phyloP scores from a whole-genome alignment of 1,140 invertebrate genomes.

The Hydropsyche tenuis region DNA sequence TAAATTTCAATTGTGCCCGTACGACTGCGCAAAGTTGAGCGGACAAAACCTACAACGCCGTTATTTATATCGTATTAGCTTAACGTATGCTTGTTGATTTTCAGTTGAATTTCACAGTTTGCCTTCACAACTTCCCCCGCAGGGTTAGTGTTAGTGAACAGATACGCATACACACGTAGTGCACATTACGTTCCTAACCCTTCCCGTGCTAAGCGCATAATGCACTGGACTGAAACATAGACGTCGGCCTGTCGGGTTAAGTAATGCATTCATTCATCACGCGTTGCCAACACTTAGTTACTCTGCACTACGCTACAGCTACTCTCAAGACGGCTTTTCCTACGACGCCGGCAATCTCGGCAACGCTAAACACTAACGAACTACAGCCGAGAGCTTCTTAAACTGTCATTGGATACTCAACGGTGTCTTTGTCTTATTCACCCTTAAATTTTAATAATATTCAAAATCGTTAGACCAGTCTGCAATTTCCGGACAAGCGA shows the following conservation, averaged over 20 bases:
- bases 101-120: constrained; percentile 8
- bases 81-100: neutral
- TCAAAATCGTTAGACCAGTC: no score
- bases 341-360: constrained; percentile 10
- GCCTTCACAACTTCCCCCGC: no score
- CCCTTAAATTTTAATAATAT: no score
- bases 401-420: neutral
- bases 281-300: constrained; percentile 39
- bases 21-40: neutral
- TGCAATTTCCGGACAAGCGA: no score
- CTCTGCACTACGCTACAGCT: neutral
- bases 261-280: constrained; percentile 40
- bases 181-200: neutral
- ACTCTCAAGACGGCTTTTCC: constrained; percentile 31
- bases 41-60: neutral
- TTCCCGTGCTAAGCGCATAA: constrained; percentile 4
- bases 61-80: neutral
- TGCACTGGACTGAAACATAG: constrained; percentile 30
- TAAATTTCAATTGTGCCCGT: neutral
- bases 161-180: neutral
- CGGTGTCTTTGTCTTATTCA: no score
- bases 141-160: neutral
- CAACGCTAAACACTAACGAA: constrained; percentile 5
- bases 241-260: constrained; percentile 35
- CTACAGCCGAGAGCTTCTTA: neutral